Percentiles rank a stretch among this genome's conserved stretches.
phyloP scores from a whole-genome alignment of 1,140 invertebrate genomes.

The Bacillus rossius region DNA sequence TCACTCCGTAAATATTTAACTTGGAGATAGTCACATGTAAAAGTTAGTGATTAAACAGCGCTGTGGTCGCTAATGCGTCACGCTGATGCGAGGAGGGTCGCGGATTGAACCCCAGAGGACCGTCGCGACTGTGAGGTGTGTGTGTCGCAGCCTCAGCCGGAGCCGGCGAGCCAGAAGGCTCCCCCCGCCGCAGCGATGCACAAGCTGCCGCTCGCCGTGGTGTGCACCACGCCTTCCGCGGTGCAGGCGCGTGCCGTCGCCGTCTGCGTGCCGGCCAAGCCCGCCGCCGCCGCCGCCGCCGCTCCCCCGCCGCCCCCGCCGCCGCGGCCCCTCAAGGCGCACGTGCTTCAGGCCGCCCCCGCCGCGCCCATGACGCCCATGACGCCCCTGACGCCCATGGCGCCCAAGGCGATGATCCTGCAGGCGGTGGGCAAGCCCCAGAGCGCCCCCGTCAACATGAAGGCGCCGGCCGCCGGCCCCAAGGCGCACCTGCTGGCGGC shows the following conservation, averaged over 20 bases:
- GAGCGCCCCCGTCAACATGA: neutral
- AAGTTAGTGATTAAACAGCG: too few species aligned
- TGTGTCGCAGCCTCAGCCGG: too few species aligned
- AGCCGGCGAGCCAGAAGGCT: too few species aligned
- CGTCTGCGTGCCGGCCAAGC: neutral
- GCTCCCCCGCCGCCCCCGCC: too few species aligned
- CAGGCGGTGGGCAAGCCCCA: neutral
- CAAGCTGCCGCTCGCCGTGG: too few species aligned
- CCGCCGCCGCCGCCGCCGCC: neutral
- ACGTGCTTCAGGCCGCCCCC: constrained; percentile 11
- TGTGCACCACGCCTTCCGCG: neutral
- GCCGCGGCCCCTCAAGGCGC: constrained; percentile 10
- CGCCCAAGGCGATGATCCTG: neutral
- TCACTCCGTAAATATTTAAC: too few species aligned
- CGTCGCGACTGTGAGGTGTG: too few species aligned
- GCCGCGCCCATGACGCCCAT: constrained; percentile 20
- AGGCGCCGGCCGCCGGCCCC: constrained; percentile 33
- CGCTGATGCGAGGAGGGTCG: too few species aligned
- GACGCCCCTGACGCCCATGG: neutral
- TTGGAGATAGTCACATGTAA: too few species aligned
- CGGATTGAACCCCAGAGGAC: too few species aligned
- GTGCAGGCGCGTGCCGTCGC: neutral
- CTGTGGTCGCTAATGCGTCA: too few species aligned
- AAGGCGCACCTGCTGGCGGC: constrained; percentile 45
- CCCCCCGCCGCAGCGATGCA: too few species aligned